These are phyloP conservation scores for Sigmodon hispidus DNA, from an alignment of 2,113 vertebrate genomes.

Conservation along the genomic window DNA sequence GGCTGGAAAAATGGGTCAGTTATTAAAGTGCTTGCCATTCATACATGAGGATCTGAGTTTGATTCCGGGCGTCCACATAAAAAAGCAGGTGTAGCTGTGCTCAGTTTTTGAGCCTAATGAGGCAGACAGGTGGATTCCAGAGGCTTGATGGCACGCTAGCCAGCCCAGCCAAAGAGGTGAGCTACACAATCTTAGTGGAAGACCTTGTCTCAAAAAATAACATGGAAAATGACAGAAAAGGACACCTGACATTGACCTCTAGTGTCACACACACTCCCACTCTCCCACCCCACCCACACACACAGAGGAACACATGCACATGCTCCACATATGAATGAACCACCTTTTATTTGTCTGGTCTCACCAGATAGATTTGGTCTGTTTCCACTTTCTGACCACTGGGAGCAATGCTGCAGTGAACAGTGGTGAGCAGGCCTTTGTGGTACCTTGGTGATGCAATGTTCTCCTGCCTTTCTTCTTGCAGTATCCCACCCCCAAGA, in stretches of 20 bases:
- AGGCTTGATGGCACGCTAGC: not conserved
- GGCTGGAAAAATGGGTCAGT: not conserved
- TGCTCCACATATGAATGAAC: not conserved
- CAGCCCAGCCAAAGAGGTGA: not conserved
- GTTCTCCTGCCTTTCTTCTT: not conserved
- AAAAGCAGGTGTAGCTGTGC: not conserved
- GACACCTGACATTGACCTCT: not conserved
- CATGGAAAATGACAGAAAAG: not conserved
- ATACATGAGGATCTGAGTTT: not conserved
- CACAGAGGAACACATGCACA: too few relatives aligned
- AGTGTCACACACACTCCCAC: not conserved
- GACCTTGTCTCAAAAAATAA: not conserved
- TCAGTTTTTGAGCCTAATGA: not conserved
- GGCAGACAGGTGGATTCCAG: not conserved
- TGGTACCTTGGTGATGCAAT: accelerated
- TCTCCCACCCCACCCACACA: not conserved
- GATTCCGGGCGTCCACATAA: too few relatives aligned
- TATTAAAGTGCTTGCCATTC: not conserved
- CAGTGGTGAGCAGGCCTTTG: too few relatives aligned
- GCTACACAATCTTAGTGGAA: not conserved
- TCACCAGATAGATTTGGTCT: too few relatives aligned
- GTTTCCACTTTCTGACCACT: not conserved
- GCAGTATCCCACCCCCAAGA: constrained; percentile 78
- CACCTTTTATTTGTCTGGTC: not conserved
- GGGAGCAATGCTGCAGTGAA: not conserved